Evolutionary conservation across 2,797 vertebrate species (phyloP), one percentile per base, ranked within the genome.

Genomic region (Chromobotia macracanthus): DNA sequence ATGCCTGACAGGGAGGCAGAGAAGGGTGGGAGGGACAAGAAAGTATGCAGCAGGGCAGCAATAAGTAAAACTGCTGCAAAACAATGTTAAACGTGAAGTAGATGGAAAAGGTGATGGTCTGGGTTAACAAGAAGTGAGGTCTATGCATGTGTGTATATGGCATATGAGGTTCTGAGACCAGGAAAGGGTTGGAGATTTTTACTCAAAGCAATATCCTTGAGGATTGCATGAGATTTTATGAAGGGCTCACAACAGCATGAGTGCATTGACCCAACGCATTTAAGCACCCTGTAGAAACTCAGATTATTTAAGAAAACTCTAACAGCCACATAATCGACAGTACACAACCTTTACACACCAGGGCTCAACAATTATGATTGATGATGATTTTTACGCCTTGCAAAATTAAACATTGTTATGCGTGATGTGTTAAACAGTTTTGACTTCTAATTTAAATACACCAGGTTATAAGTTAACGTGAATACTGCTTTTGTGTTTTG

Each of bases 161-260:
- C 31, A 56, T 70, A 63, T 46, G 31, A 16, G 50, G 69, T 35
- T 65, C 65, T 15, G 58, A 48, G 63, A 35, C 55, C 25, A 15
- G 61, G 66, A 16, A 73, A 51, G 64, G 38, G 31, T 73, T 46
- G 10, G 18, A 67, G 5, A 74, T 46, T 84, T 69, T 55, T 69
- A 74, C 60, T 65, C 55, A 79, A 77, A 74, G 70, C 41, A 67
- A 56, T 23, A 44, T 65, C 64, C 65, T 61, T 41, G 48, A 76
- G 65, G 64, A 44, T 69, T 65, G 44, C 18, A 72, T 48, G 21
- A 68, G 18, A 73, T 51, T 44, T 78, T 58, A 76, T 70, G 65
- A 55, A 77, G 71, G 10, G 8, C 35, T 63, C 60, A 75, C 7
- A 61, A 41, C 67, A 70, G 13, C 72, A 48, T 15, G 25, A 76